phyloP scores from a whole-genome alignment of 1,140 invertebrate genomes.

The Pristionchus pacificus region DNA sequence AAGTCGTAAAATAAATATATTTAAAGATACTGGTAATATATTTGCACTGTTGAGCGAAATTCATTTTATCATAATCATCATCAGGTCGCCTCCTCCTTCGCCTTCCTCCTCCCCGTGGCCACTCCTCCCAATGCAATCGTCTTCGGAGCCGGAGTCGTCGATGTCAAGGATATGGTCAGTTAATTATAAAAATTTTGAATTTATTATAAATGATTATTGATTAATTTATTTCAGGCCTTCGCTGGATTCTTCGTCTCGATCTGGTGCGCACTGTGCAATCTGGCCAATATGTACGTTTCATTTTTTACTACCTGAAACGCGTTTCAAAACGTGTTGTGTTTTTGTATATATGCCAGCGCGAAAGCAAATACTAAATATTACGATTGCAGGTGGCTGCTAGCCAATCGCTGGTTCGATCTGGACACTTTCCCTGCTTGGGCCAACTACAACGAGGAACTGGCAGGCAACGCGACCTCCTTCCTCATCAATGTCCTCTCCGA shows the following conservation, averaged over 20 bases:
- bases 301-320: background rate
- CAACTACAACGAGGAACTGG: background rate
- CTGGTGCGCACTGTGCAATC: conserved; percentile 20
- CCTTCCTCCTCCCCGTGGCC: conserved; percentile 73
- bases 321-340: background rate
- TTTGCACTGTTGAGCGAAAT: too few relatives aligned
- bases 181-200: background rate
- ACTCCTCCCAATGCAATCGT: conserved; percentile 89
- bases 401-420: conserved; percentile 49
- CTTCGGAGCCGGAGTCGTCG: conserved; percentile 63
- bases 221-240: conserved; percentile 23
- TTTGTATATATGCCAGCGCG: too few relatives aligned
- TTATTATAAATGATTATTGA: conserved; percentile 11
- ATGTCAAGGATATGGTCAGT: conserved; percentile 59
- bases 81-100: conserved; percentile 76
- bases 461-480: background rate
- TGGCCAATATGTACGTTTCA: conserved; percentile 23
- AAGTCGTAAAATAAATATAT: too few relatives aligned
- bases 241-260: conserved; percentile 33
- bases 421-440: conserved; percentile 51
- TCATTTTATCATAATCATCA: too few relatives aligned
- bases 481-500: too few relatives aligned
- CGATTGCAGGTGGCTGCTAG: conserved; percentile 23
- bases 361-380: background rate
- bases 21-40: too few relatives aligned